A percentile compares a stretch with the other conserved stretches of the same genome.
Conservation (phyloP, 1,140 invertebrate species). For the Temnothorax nylanderi region DNA sequence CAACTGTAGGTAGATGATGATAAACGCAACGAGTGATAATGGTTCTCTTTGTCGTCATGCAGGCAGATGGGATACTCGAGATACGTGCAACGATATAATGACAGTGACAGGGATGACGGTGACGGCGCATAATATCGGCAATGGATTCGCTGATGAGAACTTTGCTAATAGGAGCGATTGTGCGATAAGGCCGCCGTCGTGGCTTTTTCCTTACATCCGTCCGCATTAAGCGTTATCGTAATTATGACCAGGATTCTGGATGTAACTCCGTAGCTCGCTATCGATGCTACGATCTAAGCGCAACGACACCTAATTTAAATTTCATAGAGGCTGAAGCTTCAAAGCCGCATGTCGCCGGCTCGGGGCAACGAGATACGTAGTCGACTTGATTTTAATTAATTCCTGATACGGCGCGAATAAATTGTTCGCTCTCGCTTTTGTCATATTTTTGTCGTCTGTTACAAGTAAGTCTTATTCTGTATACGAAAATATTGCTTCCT, state of each 20-base stretch:
- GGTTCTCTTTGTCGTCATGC: constrained; percentile 65
- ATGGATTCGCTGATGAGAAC: constrained; percentile 52
- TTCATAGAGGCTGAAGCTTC: constrained; percentile 26
- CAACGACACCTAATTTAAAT: constrained; percentile 53
- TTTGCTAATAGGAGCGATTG: constrained; percentile 58
- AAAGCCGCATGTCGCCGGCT: background rate
- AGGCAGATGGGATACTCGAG: constrained; percentile 60
- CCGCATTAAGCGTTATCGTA: constrained; percentile 48
- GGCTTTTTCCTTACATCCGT: constrained; percentile 35
- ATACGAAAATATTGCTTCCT: background rate
- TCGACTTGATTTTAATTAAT: constrained; percentile 44
- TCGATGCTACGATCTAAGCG: constrained; percentile 44
- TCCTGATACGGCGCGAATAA: constrained; percentile 13
- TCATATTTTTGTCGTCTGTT: background rate
- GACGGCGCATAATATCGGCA: constrained; percentile 58
- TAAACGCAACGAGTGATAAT: constrained; percentile 69
- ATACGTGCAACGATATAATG: constrained; percentile 66
- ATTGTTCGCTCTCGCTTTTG: constrained; percentile 1
- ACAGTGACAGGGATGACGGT: constrained; percentile 64
- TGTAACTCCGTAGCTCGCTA: constrained; percentile 18
- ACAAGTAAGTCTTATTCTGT: background rate
- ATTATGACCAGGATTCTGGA: constrained; percentile 32
- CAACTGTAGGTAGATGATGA: constrained; percentile 37
- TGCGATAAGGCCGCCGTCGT: constrained; percentile 61
- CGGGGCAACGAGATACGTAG: background rate